Evolutionary conservation across 2,113 vertebrate genomes (phyloP), one percentile per base, ranked within the genome.

Genomic region (Leucopsar rothschildi): DNA sequence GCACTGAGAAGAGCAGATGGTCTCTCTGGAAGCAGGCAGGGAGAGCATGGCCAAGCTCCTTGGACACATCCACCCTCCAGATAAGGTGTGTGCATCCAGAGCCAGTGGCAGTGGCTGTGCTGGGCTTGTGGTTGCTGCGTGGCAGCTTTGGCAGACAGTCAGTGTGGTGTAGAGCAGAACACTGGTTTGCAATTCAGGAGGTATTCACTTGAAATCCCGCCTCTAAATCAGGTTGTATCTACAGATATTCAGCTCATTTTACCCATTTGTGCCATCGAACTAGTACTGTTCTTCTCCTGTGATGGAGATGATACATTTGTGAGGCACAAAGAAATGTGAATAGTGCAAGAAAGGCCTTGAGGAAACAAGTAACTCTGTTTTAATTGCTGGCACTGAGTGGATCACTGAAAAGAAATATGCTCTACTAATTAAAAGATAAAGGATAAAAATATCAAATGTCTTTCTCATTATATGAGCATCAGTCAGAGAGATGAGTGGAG

Each of bases 351-450:
- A 87, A 63, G 29, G 25, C 42, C 78, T 86, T 22, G 45, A 93
- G 75, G 78, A 95, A 94, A 88, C 50, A 80, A 91, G 76, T 65
- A 85, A 80, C 37, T 70, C 60, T 72, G 55, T 55, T 57, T 77
- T 91, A 87, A 77, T 76, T 84, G 78, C 60, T 90, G 72, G 63
- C 42, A 57, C 52, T 90, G 80, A 19, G 42, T 80, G 59, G 53
- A 82, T 87, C 29, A 33, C 33, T 73, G 81, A 50, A 89, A 93
- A 85, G 75, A 92, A 93, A 87, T 89, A 85, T 21, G 68, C 33
- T 80, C 39, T 77, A 42, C 71, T 92, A 85, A 94, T 91, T 95
- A 92, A 91, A 95, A 95, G 65, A 68, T 90, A 73, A 82, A 81
- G 91, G 77, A 90, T 61, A 82, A 85, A 96, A 95, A 69, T 92